Evolutionary conservation across 1,140 invertebrate species (phyloP), one percentile per base, ranked within the genome.

Genomic region (Ptiloglossa arizonensis): DNA sequence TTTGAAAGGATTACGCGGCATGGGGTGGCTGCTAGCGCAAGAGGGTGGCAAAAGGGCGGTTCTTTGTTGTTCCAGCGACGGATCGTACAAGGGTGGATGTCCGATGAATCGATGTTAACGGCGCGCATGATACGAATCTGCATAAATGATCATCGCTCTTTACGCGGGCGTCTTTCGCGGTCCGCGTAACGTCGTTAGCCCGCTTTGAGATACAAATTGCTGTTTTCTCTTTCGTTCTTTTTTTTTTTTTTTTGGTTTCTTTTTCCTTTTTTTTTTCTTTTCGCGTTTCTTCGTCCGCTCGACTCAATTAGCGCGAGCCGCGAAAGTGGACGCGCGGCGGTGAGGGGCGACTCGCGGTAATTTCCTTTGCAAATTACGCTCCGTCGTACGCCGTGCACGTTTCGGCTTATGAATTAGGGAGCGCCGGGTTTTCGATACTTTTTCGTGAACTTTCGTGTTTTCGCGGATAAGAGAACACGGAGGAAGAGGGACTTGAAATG

Each of bases 101-200:
- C 60, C 82, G 67, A 84, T 83, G 82, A 84, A 84, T 84, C 82
- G 82, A 84, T 84, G 81, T 44, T 84, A 83, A 84, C 77, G 71
- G 82, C 44, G 64, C 70, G 82, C 70, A 70, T 84, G 59, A 80
- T 83, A 68, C 70, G 54, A 84, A 84, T 84, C 71, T 84, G 35
- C 82, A 84, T 84, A 84, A 84, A 82, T 84, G 80, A 84, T 84
- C 77, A 54, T 70, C 70, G 80, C 41, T 52, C 66, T 83, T 82
- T 71, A 35, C 69, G 29, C 19, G 29, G n/a, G 13, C 41, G 46
- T 69, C 68, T 75, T 74, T 78, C 63, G n/a, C 9, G 35, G 24
- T 27, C 52, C 74, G 29, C 1, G 19, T 68, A 82, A 82, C 57
- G 19, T 60, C 63, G 46, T 82, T 82, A 82, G 22, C 52, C 17